Percentiles rank a stretch among this genome's conserved stretches.
phyloP scores from a whole-genome alignment of 2,797 vertebrate genomes.

The Brotogeris chrysoptera region DNA sequence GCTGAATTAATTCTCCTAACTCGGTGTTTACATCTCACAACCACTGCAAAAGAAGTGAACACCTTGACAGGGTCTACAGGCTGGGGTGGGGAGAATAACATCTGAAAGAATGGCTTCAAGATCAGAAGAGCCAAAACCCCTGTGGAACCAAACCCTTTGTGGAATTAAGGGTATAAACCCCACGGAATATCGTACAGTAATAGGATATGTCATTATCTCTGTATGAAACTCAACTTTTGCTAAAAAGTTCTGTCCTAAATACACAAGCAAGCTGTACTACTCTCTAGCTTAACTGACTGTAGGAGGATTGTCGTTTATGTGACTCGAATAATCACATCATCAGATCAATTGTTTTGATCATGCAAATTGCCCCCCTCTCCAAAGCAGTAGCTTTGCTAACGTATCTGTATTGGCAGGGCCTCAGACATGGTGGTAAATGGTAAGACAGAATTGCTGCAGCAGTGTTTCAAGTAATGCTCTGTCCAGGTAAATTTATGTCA shows the following conservation, averaged over 20 bases:
- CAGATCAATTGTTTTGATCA: background rate
- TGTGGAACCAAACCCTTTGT: background rate
- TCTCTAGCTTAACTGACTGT: background rate
- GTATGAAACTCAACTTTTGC: background rate
- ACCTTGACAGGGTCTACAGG: background rate
- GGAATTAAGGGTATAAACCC: background rate
- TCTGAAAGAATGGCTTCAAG: background rate
- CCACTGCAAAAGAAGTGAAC: background rate
- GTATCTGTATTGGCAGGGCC: background rate
- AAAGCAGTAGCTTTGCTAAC: background rate
- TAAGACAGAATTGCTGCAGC: background rate
- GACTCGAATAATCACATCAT: background rate
- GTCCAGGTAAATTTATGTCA: background rate
- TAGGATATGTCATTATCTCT: background rate
- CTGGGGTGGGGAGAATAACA: background rate
- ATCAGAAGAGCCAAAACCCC: background rate
- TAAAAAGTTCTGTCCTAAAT: background rate
- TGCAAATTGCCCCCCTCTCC: background rate
- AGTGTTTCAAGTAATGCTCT: background rate
- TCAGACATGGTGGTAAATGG: background rate
- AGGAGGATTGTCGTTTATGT: background rate
- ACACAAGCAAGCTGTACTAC: background rate
- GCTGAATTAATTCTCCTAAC: background rate
- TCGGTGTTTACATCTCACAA: background rate
- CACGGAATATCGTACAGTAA: background rate